These are phyloP conservation scores for Calephelis perditalis DNA, from an alignment of 2,888 invertebrate genomes.

Conservation along the genomic window DNA sequence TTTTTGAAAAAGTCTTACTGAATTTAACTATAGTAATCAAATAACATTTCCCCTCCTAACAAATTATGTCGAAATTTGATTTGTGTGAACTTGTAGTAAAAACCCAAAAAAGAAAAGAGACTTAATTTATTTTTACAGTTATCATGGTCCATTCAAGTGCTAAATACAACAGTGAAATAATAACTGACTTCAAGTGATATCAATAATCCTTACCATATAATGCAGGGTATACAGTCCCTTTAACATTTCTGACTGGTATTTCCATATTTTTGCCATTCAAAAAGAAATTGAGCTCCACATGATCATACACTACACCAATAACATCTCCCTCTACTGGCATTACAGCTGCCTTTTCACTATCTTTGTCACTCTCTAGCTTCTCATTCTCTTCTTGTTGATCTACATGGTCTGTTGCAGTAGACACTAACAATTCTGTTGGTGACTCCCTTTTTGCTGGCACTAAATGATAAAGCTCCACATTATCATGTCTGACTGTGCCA, in stretches of 20 bases:
- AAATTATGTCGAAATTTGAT: too few relatives aligned
- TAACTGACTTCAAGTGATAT: background rate
- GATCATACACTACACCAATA: constrained; percentile 96
- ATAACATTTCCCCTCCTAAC: too few relatives aligned
- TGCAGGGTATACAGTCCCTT: constrained; percentile 94
- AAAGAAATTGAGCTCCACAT: constrained; percentile 96
- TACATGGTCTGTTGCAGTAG: constrained; percentile 52
- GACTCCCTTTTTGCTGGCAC: constrained; percentile 62
- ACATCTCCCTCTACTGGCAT: constrained; percentile 95
- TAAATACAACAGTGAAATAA: too few relatives aligned
- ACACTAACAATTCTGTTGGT: constrained; percentile 62
- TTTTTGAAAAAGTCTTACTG: too few relatives aligned
- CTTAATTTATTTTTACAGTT: too few relatives aligned
- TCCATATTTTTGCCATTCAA: constrained; percentile 94
- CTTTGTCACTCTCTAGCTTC: constrained; percentile 48
- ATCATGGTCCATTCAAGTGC: too few relatives aligned
- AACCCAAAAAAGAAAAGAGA: too few relatives aligned
- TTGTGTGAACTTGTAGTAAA: too few relatives aligned
- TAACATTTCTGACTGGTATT: constrained; percentile 90
- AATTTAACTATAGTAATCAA: too few relatives aligned
- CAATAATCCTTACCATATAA: constrained; percentile 86
- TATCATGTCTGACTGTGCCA: constrained; percentile 90
- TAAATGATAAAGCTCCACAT: constrained; percentile 85
- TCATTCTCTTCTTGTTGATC: constrained; percentile 51
- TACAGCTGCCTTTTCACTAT: constrained; percentile 40